Percentiles rank a stretch among this genome's conserved stretches.
phyloP scores from a whole-genome alignment of 2,113 vertebrate genomes.

The Scomber scombrus region DNA sequence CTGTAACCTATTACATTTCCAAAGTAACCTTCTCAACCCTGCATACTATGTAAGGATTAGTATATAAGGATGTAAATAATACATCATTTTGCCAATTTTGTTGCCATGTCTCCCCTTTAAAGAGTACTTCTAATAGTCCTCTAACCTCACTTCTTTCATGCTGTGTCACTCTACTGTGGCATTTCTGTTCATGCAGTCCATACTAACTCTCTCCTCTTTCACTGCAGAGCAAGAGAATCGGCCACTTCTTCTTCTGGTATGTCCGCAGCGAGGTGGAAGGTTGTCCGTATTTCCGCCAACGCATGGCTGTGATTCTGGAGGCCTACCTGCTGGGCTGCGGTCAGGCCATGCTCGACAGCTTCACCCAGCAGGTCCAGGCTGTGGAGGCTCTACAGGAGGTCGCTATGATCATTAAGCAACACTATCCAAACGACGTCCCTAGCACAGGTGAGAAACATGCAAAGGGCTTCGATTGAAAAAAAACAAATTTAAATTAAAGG shows the following conservation, averaged over 20 bases:
- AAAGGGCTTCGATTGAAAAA: too few relatives aligned
- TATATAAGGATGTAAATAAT: too few relatives aligned
- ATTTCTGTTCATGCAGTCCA: too few relatives aligned
- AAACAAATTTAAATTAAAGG: too few relatives aligned
- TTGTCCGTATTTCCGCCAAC: slow-evolving; percentile 82
- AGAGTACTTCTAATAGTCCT: too few relatives aligned
- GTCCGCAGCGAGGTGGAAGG: slow-evolving; percentile 84
- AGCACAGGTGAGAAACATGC: slow-evolving; percentile 69
- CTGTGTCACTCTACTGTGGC: too few relatives aligned
- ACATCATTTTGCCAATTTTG: background rate
- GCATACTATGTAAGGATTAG: too few relatives aligned
- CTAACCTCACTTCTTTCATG: too few relatives aligned
- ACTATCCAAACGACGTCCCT: slow-evolving; percentile 79
- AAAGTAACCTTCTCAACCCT: too few relatives aligned
- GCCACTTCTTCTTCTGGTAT: slow-evolving; percentile 90
- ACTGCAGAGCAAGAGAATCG: slow-evolving; percentile 85
- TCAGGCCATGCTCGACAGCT: slow-evolving; percentile 77
- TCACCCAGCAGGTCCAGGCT: slow-evolving; percentile 81
- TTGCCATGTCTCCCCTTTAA: background rate
- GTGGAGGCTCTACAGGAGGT: slow-evolving; percentile 78
- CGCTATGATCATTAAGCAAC: slow-evolving; percentile 72
- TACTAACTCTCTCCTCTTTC: background rate
- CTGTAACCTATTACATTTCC: too few relatives aligned
- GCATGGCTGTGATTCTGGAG: slow-evolving; percentile 86
- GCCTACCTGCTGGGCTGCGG: slow-evolving; percentile 87